Conservation (phyloP, 2,113 vertebrate species). For the Urocynchramus pylzowi region DNA sequence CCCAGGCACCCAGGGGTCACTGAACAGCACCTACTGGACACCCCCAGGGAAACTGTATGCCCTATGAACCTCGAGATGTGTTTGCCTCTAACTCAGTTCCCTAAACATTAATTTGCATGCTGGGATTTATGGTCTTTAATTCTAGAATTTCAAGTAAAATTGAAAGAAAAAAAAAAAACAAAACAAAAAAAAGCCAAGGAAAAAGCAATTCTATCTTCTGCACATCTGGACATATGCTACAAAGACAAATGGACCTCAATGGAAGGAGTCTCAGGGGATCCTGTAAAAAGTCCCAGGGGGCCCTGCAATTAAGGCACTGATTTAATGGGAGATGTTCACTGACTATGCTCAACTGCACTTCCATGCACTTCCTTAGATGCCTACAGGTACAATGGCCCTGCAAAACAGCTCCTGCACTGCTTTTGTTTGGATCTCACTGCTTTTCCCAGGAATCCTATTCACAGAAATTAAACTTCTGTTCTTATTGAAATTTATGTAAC, state of each 20-base stretch:
- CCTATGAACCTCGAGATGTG: fast-evolving
- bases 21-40: neutral
- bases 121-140: neutral
- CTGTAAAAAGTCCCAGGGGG: neutral
- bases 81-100: neutral
- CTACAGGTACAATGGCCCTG: neutral
- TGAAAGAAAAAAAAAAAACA: no score
- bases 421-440: neutral
- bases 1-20: neutral
- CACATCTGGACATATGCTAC: neutral
- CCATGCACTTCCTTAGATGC: neutral
- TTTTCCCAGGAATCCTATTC: neutral
- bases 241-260: neutral
- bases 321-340: neutral
- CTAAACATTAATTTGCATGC: neutral
- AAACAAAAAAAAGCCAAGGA: no score
- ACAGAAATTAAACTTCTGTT: neutral
- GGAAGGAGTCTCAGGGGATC: neutral
- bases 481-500: neutral
- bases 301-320: neutral
- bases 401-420: neutral
- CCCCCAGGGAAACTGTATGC: neutral
- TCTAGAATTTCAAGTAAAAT: neutral
- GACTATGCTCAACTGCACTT: neutral
- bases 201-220: neutral